Evolutionary conservation across 30 jellyfish, hydroid and myxozoan species (phyloP), one percentile per base, ranked within the genome.

Genomic region (Sanderia malayensis): DNA sequence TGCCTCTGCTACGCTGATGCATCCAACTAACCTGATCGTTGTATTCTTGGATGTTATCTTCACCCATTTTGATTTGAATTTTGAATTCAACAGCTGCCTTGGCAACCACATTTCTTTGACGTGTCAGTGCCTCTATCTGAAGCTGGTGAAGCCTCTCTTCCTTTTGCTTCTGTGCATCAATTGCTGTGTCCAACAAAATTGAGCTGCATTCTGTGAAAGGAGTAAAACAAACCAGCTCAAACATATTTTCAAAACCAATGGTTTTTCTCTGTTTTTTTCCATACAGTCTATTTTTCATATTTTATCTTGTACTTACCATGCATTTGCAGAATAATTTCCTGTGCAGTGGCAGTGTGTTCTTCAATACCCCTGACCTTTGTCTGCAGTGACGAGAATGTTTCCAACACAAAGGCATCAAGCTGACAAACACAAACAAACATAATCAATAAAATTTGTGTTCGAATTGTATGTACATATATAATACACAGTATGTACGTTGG

Each of bases 141-240:
- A 79, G 70, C 20, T 79, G 76, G 7, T 76, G 46, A 11, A 79
- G 82, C 46, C 46, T 79, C 61, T 65, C 78, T 57, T 67, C 83
- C 27, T 46, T 52, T 24, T 23, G 32, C 61, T 37, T 61, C 49
- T 79, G 90, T 18, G 63, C 44, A 41, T 66, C 77, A 19, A 64
- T 34, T 32, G 90, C 62, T 52, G 70, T 59, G 23, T 26, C 30
- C 19, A 79, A 66, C 67, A 79, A 31, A 17, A 79, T 58, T 31
- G 57, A 37, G 58, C 90, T 79, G 80, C 87, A 76, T 30, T 59
- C 87, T 76, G n/a, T n/a, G n/a, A n/a, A n/a, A n/a, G n/a, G n/a
- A n/a, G n/a, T n/a, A n/a, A n/a, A n/a, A n/a, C n/a, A n/a, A n/a
- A n/a, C n/a, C n/a, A n/a, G n/a, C n/a, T n/a, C n/a, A n/a, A n/a